Evolutionary conservation across 1,140 invertebrate species (phyloP).

Genomic region (Calliopsis andreniformis): DNA sequence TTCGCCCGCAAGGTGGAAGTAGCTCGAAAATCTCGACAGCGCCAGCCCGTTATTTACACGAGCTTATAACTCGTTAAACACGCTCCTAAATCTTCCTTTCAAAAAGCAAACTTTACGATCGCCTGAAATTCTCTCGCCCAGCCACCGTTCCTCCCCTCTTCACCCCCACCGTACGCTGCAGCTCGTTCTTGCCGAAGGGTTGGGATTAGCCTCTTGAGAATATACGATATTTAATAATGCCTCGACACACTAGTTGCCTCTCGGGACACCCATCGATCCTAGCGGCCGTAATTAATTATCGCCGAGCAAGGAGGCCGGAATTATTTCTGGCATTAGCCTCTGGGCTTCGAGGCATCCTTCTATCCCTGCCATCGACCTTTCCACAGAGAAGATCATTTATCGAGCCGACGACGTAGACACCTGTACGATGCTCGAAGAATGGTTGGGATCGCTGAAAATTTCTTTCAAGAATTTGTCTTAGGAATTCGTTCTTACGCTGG

Average conservation of each 20-base stretch:
- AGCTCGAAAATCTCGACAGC: not conserved
- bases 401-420: not conserved
- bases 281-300: conserved; percentile 73
- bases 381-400: not conserved
- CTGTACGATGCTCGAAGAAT: too few relatives aligned
- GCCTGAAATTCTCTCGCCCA: conserved; percentile 8
- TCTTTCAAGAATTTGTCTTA: too few relatives aligned
- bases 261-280: conserved; percentile 69
- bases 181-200: conserved; percentile 17
- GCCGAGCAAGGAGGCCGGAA: conserved; percentile 51
- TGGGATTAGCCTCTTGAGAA: conserved; percentile 63
- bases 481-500: too few relatives aligned
- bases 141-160: too few relatives aligned
- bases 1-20: not conserved
- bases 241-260: conserved; percentile 54
- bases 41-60: conserved; percentile 19
- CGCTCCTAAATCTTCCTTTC: conserved; percentile 32
- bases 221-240: conserved; percentile 73
- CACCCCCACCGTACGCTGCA: not conserved
- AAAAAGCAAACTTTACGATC: conserved; percentile 37
- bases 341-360: not conserved
- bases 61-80: conserved; percentile 40
- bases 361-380: not conserved
- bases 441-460: too few relatives aligned
- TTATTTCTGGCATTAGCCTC: conserved; percentile 50